A percentile compares a stretch with the other conserved stretches of the same genome.
Evolutionary conservation across 2,797 vertebrate genomes (phyloP).

Genomic region (Sardinella longiceps): DNA sequence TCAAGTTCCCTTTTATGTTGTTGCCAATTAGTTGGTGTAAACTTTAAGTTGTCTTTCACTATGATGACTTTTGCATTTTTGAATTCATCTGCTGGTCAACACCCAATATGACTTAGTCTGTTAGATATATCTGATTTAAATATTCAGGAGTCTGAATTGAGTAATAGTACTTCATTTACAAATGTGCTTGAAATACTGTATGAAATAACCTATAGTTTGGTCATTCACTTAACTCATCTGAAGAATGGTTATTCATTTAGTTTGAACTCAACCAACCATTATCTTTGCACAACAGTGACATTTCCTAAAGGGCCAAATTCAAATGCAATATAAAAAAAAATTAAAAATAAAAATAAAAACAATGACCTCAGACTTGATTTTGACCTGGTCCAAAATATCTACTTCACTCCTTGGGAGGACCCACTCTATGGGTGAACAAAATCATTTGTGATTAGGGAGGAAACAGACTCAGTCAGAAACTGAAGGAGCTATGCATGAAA

Average conservation of each 20-base stretch:
- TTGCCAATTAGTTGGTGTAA: conserved; percentile 70
- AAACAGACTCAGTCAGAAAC: conserved; percentile 66
- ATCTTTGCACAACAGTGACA: neutral
- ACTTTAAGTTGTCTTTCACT: conserved; percentile 65
- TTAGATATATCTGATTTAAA: neutral
- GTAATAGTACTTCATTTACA: neutral
- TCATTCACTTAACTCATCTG: no score
- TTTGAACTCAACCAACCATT: conserved; percentile 5
- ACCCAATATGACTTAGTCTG: neutral
- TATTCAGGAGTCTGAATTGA: neutral
- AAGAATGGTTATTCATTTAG: neutral
- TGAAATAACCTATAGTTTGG: no score
- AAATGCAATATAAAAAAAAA: no score
- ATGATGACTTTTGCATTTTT: conserved; percentile 50
- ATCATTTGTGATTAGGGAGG: conserved; percentile 53
- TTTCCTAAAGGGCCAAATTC: neutral
- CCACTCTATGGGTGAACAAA: conserved; percentile 44
- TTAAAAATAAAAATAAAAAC: no score
- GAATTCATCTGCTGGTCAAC: neutral
- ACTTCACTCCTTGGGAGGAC: conserved; percentile 33
- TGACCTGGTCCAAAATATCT: conserved; percentile 44
- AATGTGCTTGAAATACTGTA: no score
- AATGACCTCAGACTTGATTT: conserved; percentile 2
- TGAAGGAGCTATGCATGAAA: conserved; percentile 79
- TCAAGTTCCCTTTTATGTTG: conserved; percentile 65